Evolutionary conservation across 2,888 invertebrate genomes (phyloP), one percentile per base, ranked within the genome.

Genomic region (Cetonia aurata): DNA sequence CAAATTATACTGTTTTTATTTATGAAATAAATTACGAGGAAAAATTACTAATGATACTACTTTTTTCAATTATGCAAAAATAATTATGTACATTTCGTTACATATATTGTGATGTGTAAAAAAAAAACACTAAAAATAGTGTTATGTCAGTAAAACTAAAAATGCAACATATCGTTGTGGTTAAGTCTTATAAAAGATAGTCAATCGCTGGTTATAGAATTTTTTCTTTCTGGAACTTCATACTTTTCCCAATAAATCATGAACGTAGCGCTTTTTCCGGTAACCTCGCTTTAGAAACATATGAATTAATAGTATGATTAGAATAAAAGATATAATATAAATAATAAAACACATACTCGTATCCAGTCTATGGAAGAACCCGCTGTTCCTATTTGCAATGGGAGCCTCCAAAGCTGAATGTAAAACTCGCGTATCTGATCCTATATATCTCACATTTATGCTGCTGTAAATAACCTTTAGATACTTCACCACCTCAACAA

Each of bases 211-310:
- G n/a, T 48, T 15, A 37, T 57, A 67, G 19, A 46, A 44, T 13
- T 12, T 42, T 67, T 31, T 55, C n/a, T 66, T 67, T 67, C 31
- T 53, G 33, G 42, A 17, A 33, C 37, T 78, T 87, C 88, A 92
- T 82, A 92, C 92, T 86, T 92, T 93, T 77, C 91, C 91, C 77
- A 91, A 84, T 74, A 89, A 80, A 80, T 90, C 91, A 85, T 91
- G 90, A 77, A 90, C 87, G 83, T 92, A 92, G 77, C 88, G 84
- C 84, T 92, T 93, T 84, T 92, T 94, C 80, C 90, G 90, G 83
- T 93, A 92, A 78, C 90, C 88, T 82, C 89, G 89, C 77, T 90
- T 89, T 76, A 93, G 87, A 83, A 96, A 93, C 83, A 92, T 89
- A 80, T 92, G 80, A 73, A 85, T 83, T 78, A 85, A 76, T 75